Base-by-base conservation (phyloP, 2,797 vertebrate species). In the Pseudomugil tenellus region DNA sequence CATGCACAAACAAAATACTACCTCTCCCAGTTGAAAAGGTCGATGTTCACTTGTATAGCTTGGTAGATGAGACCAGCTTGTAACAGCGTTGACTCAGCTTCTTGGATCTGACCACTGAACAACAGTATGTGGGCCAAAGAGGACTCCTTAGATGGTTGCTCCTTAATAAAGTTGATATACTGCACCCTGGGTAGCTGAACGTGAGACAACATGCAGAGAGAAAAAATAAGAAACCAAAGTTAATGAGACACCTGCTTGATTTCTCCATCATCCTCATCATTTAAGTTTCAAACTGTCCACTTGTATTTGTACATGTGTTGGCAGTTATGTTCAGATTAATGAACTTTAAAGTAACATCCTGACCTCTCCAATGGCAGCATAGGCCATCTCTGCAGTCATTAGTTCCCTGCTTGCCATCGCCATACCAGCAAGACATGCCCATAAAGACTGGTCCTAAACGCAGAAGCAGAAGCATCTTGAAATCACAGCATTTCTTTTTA, bases 21-120 rank as follows among this genome's bases (percentile, higher is more conserved):
- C 98, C 98, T 97, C 71, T 99, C 96, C 98, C 97, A 99, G 82
- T 95, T 97, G 93, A 95, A 98, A 31, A 99, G 96, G 69, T 96
- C 90, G 17, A 98, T 96, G 90, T 96, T 96, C 86, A 97, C 76
- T 87, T 95, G 96, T 72, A 99, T 97, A 16, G 98, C 97, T 72
- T 98, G 97, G 81, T 97, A 99, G 56, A 95, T 31, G 59, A 99
- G 96, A 54, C 96, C 96, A 23, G 96, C 84, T 79, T 98, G 97
- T 6, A 99, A 90, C 52, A 99, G 94, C 0, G 95, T 85, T n/a
- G 93, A 91, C 80, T 99, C 98, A 6, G 97, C 97, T 81, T 99
- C 97, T 63, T 96, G 96, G 46, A 90, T 84, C 55, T 95, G 96
- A 17, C 98, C 97, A 74, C 96, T 98, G 89, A 99, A 97, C 26